These are phyloP conservation scores for Ochotona princeps DNA, from an alignment of 2,113 vertebrate species.

Conservation along the genomic window DNA sequence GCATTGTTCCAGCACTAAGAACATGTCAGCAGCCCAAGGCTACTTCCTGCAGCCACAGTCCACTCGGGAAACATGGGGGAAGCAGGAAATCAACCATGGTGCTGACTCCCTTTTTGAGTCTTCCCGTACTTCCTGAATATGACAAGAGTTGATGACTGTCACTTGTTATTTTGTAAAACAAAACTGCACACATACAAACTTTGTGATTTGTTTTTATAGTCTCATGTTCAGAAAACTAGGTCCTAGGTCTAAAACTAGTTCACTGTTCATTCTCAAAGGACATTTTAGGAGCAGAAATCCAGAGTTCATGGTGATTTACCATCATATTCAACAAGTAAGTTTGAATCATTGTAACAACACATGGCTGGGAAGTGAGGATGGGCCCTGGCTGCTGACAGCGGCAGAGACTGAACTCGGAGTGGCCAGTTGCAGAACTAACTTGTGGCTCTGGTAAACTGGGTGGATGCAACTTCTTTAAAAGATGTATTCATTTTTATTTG, in stretches of 20 bases:
- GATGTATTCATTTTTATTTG: not conserved
- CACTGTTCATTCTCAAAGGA: not conserved
- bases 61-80: not conserved
- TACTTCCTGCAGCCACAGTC: not conserved
- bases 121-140: not conserved
- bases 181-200: not conserved
- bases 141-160: not conserved
- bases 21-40: not conserved
- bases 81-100: not conserved
- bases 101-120: not conserved
- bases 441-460: not conserved
- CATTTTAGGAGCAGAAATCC: not conserved
- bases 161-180: conserved; percentile 16
- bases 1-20: not conserved
- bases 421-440: conserved; percentile 9
- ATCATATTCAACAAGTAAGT: not conserved
- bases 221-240: not conserved
- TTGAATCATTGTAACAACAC: not conserved
- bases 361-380: not conserved
- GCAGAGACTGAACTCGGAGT: not conserved
- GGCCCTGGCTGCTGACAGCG: not conserved
- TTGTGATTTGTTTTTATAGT: not conserved
- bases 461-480: conserved; percentile 17
- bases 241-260: not conserved
- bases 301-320: not conserved